Evolutionary conservation across 2,888 invertebrate genomes (phyloP).

Genomic region (Drepana falcataria): DNA sequence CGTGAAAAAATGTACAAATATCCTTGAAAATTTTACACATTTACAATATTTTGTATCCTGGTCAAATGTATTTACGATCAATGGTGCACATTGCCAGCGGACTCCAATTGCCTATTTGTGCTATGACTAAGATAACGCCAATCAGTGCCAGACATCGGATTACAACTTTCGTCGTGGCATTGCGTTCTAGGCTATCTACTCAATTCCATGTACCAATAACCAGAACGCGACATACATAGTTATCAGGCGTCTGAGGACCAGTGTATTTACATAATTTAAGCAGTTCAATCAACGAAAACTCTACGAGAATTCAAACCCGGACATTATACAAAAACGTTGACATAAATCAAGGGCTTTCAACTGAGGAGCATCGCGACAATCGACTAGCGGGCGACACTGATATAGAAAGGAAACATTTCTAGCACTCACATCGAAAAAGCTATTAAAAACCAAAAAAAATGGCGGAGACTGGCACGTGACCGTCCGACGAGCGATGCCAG

Average conservation of each 20-base stretch:
- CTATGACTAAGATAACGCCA: too few species aligned
- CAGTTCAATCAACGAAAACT: conserved; percentile 18
- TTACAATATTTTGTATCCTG: too few species aligned
- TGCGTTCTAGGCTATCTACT: not conserved
- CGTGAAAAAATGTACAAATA: too few species aligned
- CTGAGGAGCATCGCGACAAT: not conserved
- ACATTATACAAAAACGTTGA: conserved; percentile 25
- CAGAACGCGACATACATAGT: conserved; percentile 11
- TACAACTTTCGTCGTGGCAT: not conserved
- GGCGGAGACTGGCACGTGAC: conserved; percentile 62
- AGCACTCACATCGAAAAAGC: conserved; percentile 29
- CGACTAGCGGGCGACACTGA: not conserved
- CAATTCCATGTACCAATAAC: conserved; percentile 2
- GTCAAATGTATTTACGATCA: too few species aligned
- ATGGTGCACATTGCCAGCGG: too few species aligned
- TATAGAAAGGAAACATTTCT: not conserved
- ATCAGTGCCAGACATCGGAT: too few species aligned
- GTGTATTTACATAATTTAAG: conserved; percentile 15
- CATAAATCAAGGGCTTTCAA: conserved; percentile 23
- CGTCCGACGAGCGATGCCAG: conserved; percentile 33
- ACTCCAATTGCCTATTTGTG: too few species aligned
- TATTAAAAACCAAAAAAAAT: conserved; percentile 44
- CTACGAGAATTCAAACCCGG: conserved; percentile 19
- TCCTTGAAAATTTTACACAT: too few species aligned
- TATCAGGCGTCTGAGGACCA: conserved; percentile 5